A percentile compares a stretch with the other conserved stretches of the same genome.
These are phyloP conservation scores for Macquaria australasica DNA, from an alignment of 2,113 vertebrate genomes.

Conservation along the genomic window DNA sequence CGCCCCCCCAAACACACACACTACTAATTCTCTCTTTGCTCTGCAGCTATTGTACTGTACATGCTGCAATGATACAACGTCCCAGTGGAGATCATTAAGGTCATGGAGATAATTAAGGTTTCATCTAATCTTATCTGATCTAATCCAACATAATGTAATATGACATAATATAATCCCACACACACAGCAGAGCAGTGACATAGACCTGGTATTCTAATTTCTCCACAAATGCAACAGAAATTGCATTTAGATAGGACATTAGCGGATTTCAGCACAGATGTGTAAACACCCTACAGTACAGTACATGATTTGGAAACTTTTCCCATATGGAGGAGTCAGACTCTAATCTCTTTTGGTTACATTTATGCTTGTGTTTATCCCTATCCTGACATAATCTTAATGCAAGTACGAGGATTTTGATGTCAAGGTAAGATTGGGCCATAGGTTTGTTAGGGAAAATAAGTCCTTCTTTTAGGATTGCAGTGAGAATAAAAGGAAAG, in stretches of 20 bases:
- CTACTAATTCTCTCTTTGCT: neutral
- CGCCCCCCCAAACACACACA: neutral
- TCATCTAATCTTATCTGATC: conserved; percentile 66
- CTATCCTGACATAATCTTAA: conserved; percentile 38
- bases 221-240: conserved; percentile 55
- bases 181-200: conserved; percentile 36
- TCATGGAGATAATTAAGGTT: conserved; percentile 60
- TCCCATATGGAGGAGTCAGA: conserved; percentile 13
- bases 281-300: conserved; percentile 11
- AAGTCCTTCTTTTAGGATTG: neutral
- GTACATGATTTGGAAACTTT: neutral
- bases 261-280: conserved; percentile 37
- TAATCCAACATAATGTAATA: conserved; percentile 67
- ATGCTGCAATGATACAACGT: conserved; percentile 9
- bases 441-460: neutral
- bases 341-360: conserved; percentile 29
- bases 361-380: conserved; percentile 4
- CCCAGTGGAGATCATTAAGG: conserved; percentile 53
- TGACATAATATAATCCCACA: conserved; percentile 64
- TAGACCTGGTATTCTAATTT: conserved; percentile 46
- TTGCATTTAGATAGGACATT: conserved; percentile 48
- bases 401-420: neutral
- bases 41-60: neutral
- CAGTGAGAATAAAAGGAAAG: neutral
- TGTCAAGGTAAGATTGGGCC: conserved; percentile 10